Evolutionary conservation across 2,888 invertebrate genomes (phyloP).

Genomic region (Odontomyia ornata): DNA sequence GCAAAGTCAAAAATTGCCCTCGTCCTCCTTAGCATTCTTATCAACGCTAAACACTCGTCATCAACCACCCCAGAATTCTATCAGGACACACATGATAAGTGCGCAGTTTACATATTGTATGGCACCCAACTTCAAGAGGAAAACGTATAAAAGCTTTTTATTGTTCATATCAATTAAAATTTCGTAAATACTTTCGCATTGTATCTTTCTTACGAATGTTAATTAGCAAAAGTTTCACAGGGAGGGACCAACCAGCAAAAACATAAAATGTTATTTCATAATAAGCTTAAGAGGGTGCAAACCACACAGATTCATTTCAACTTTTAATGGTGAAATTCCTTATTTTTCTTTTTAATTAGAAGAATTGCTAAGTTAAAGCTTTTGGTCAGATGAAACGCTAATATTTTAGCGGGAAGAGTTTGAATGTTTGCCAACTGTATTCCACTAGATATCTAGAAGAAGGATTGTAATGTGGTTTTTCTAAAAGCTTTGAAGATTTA

Average conservation of each 20-base stretch:
- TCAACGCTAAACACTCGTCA: no score
- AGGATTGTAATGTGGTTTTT: no score
- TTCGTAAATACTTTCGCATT: background rate
- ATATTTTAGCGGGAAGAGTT: no score
- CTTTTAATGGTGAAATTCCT: background rate
- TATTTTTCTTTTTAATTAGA: conserved; percentile 10
- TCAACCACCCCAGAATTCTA: no score
- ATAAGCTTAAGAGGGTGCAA: background rate
- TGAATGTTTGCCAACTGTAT: no score
- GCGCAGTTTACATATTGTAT: no score
- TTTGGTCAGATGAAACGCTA: background rate
- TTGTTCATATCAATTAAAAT: background rate
- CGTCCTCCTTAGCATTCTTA: no score
- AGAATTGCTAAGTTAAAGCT: background rate
- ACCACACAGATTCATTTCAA: background rate
- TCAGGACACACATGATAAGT: no score
- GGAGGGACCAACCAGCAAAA: background rate
- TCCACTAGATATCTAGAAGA: no score
- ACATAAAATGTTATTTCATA: background rate
- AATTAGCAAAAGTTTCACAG: background rate
- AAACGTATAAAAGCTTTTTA: background rate
- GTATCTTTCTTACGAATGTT: background rate
- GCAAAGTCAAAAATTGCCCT: no score
- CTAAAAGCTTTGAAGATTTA: no score
- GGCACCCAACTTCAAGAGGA: no score